phyloP scores from a whole-genome alignment of 2,888 invertebrate genomes.

The Agapostemon virescens region DNA sequence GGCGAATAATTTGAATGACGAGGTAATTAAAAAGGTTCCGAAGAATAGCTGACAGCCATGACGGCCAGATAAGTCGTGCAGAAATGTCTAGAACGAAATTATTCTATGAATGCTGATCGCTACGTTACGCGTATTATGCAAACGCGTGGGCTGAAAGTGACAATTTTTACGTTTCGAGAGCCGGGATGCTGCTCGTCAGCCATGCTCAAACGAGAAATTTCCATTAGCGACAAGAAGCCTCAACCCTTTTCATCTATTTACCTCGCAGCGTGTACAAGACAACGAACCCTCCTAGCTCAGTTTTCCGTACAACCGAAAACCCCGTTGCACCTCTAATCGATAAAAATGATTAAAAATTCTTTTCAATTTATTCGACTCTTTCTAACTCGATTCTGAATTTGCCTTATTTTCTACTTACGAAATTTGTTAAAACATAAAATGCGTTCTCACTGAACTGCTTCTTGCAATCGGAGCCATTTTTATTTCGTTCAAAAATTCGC shows the following conservation, averaged over 20 bases:
- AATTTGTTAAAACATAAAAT: too few relatives aligned
- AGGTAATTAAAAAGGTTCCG: slow-evolving; percentile 74
- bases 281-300: background rate
- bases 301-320: background rate
- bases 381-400: too few relatives aligned
- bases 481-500: too few relatives aligned
- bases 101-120: slow-evolving; percentile 78
- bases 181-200: slow-evolving; percentile 50
- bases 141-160: slow-evolving; percentile 71
- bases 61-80: slow-evolving; percentile 71
- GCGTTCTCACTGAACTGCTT: too few relatives aligned
- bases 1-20: slow-evolving; percentile 72
- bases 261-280: background rate
- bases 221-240: slow-evolving; percentile 73
- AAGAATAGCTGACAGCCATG: slow-evolving; percentile 72
- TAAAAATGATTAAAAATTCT: background rate
- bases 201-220: slow-evolving; percentile 73
- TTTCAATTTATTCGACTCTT: too few relatives aligned
- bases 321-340: background rate
- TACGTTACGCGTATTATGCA: slow-evolving; percentile 74
- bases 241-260: slow-evolving; percentile 49
- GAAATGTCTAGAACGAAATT: slow-evolving; percentile 73
- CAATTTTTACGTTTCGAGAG: slow-evolving; percentile 72
- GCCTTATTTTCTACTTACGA: too few relatives aligned
- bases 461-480: too few relatives aligned